These are phyloP conservation scores for Diadegma fenestrale DNA, from an alignment of 2,888 invertebrate species.

Conservation along the genomic window DNA sequence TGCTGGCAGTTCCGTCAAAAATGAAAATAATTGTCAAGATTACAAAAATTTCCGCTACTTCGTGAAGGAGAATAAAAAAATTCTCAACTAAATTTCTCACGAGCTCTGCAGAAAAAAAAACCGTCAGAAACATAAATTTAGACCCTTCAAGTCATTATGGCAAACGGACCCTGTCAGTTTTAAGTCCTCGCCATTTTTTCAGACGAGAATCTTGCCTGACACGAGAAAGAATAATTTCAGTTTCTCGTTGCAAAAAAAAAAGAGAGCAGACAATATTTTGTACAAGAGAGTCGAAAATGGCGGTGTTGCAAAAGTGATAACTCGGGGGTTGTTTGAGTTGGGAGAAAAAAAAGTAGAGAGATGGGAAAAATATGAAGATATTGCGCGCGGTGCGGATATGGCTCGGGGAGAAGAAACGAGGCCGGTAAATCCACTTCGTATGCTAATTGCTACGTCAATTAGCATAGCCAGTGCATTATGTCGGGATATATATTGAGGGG, in stretches of 20 bases:
- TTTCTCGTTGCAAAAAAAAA: neutral
- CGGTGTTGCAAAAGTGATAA: slow-evolving; percentile 59
- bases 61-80: neutral
- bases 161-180: neutral
- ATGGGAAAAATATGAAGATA: slow-evolving; percentile 37
- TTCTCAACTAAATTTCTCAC: neutral
- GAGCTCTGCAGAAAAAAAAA: neutral
- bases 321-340: slow-evolving; percentile 40
- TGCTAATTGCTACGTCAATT: slow-evolving; percentile 82
- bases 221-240: neutral
- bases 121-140: neutral
- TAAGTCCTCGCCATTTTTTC: neutral
- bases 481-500: slow-evolving; percentile 52
- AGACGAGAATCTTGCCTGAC: neutral
- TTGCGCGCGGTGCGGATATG: slow-evolving; percentile 44
- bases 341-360: slow-evolving; percentile 13
- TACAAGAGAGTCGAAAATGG: slow-evolving; percentile 37
- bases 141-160: neutral
- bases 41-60: too few relatives aligned
- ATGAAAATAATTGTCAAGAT: too few relatives aligned
- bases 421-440: slow-evolving; percentile 78
- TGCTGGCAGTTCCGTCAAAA: too few relatives aligned
- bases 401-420: slow-evolving; percentile 43
- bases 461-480: slow-evolving; percentile 81
- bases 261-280: slow-evolving; percentile 6